Percentiles rank a stretch among this genome's conserved stretches.
These are phyloP conservation scores for Pollachius pollachius DNA, from an alignment of 2,113 vertebrate species.

Conservation along the genomic window DNA sequence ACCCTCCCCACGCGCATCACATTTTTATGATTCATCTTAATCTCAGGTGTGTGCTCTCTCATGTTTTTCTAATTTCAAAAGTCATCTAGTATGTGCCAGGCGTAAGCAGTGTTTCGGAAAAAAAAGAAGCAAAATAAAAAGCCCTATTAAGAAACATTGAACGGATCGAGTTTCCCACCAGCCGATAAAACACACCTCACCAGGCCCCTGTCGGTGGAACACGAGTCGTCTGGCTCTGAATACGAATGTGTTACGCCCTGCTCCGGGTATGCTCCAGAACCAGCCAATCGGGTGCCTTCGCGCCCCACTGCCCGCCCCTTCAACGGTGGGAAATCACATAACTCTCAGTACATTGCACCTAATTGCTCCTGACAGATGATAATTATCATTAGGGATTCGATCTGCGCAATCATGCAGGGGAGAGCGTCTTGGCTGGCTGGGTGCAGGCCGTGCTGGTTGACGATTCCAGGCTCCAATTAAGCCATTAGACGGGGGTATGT, in stretches of 20 bases:
- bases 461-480: slow-evolving; percentile 59
- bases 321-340: slow-evolving; percentile 34
- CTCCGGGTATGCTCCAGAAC: slow-evolving; percentile 14
- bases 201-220: slow-evolving; percentile 36
- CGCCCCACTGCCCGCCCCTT: slow-evolving; percentile 34
- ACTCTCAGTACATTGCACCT: slow-evolving; percentile 55
- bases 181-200: slow-evolving; percentile 42
- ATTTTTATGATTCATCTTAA: too few relatives aligned
- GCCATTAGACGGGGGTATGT: slow-evolving; percentile 63
- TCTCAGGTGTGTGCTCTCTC: too few relatives aligned
- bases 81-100: too few relatives aligned
- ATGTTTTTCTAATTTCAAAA: too few relatives aligned
- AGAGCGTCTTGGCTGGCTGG: slow-evolving; percentile 22
- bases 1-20: too few relatives aligned
- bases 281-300: slow-evolving; percentile 41
- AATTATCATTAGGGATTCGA: slow-evolving; percentile 69
- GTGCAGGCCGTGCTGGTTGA: slow-evolving; percentile 5
- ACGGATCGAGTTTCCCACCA: too few relatives aligned
- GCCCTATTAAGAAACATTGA: too few relatives aligned
- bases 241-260: slow-evolving; percentile 24
- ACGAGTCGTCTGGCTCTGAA: slow-evolving; percentile 29
- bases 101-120: too few relatives aligned
- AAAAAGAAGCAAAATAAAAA: too few relatives aligned
- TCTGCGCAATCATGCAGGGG: slow-evolving; percentile 60
- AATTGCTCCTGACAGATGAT: slow-evolving; percentile 72